Percentiles rank a stretch among this genome's conserved stretches.
These are phyloP conservation scores for Emmelina monodactyla DNA, from an alignment of 2,888 invertebrate species.

Conservation along the genomic window DNA sequence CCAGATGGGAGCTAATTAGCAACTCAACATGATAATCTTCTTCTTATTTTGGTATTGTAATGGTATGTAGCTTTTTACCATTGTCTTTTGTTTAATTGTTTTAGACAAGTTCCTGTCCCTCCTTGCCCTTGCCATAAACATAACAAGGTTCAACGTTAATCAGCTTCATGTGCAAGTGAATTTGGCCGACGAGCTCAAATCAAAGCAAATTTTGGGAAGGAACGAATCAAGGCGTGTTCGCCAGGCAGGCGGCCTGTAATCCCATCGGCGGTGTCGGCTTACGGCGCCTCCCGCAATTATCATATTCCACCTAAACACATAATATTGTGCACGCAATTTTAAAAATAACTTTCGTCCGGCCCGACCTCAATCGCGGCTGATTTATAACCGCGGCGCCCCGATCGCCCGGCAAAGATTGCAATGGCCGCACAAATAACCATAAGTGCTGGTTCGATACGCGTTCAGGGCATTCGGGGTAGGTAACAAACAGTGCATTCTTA, in stretches of 20 bases:
- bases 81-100: too few species aligned
- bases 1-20: too few species aligned
- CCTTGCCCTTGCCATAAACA: too few species aligned
- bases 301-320: constrained; percentile 66
- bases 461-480: too few species aligned
- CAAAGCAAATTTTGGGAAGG: constrained; percentile 16
- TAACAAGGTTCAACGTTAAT: too few species aligned
- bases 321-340: constrained; percentile 65
- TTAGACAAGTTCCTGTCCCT: too few species aligned
- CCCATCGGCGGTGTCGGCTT: constrained; percentile 59
- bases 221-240: too few species aligned
- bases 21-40: too few species aligned
- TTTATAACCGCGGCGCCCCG: constrained; percentile 39
- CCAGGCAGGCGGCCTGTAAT: constrained; percentile 32
- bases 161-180: too few species aligned
- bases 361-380: constrained; percentile 55
- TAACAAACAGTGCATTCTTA: constrained; percentile 5
- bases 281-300: constrained; percentile 63
- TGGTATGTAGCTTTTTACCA: too few species aligned
- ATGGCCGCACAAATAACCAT: constrained; percentile 32
- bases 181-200: constrained; percentile 2
- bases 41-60: too few species aligned
- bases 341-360: constrained; percentile 59
- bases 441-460: constrained; percentile 21
- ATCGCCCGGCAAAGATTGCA: constrained; percentile 29